These are phyloP conservation scores for Andrena praecox DNA, from an alignment of 2,888 invertebrate genomes.

Conservation along the genomic window DNA sequence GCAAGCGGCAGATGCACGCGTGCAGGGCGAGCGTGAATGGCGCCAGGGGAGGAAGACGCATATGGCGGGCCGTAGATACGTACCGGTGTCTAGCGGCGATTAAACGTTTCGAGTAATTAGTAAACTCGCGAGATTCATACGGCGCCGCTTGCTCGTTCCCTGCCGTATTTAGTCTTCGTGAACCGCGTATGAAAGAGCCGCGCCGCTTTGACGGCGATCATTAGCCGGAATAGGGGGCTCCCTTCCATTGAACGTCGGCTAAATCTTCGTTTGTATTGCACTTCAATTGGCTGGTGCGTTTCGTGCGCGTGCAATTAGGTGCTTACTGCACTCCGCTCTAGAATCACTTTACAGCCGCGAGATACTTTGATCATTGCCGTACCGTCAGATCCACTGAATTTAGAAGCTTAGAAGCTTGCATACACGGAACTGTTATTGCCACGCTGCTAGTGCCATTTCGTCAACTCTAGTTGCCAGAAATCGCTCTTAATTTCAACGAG, in stretches of 20 bases:
- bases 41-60: slow-evolving; percentile 31
- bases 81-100: slow-evolving; percentile 53
- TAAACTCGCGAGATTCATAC: slow-evolving; percentile 1
- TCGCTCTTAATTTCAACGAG: background rate
- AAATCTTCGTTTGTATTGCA: too few species aligned
- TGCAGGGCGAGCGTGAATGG: slow-evolving; percentile 11
- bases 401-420: too few species aligned
- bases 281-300: background rate
- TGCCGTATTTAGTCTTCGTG: background rate
- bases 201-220: background rate
- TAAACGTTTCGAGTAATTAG: slow-evolving; percentile 68
- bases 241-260: background rate
- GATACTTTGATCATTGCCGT: too few species aligned
- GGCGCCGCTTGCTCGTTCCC: background rate
- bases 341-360: too few species aligned
- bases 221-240: background rate
- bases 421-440: too few species aligned
- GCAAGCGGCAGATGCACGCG: slow-evolving; percentile 33
- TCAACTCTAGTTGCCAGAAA: background rate
- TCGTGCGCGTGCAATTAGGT: background rate
- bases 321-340: too few species aligned
- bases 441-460: too few species aligned
- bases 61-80: slow-evolving; percentile 53
- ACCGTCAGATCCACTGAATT: too few species aligned
- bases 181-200: too few species aligned